Evolutionary conservation across 2,888 invertebrate species (phyloP), one percentile per base, ranked within the genome.

Genomic region (Cynaeus angustus): DNA sequence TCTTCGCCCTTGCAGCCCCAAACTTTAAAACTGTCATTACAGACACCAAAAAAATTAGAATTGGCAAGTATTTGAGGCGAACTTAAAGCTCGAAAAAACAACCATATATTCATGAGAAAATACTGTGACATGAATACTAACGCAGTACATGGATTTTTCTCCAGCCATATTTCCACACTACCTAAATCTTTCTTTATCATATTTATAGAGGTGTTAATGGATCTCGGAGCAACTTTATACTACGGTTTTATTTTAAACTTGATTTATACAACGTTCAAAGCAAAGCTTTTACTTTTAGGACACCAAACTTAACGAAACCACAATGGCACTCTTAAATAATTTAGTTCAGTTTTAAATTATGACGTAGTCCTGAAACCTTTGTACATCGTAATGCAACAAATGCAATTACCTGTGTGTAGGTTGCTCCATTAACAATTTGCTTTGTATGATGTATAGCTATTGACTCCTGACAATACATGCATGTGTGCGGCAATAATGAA

Each of bases 381-480:
- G 61, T 46, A 48, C 16, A 37, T 48, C 48, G 37, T 50, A 61
- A 50, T 50, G 61, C 50, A 10, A 12, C 21, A 38, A 50, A 61
- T 61, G 61, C 50, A 61, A 50, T 61, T 61, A 61, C 50, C 48
- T 48, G 13, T 48, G 50, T 61, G 48, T 26, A 48, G 37, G 50
- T 61, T 33, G 59, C 50, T 50, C 61, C 61, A 61, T 50, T 61
- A 33, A 30, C 61, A 59, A 59, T 59, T 59, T 46, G 59, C 59
- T 37, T 12, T 48, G 50, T 33, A 61, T 50, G 33, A 61, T 61
- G 48, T 48, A 61, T 26, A 50, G 50, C 61, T 50, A 61, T 61
- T 61, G 61, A 46, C 45, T 10, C 30, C 6, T 30, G n/a, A 59
- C 45, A 46, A 28, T 45, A 50, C 9, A 8, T 28, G 43, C 3